Conservation (phyloP, 2,888 invertebrate species). For the Mesochorus sp. region DNA sequence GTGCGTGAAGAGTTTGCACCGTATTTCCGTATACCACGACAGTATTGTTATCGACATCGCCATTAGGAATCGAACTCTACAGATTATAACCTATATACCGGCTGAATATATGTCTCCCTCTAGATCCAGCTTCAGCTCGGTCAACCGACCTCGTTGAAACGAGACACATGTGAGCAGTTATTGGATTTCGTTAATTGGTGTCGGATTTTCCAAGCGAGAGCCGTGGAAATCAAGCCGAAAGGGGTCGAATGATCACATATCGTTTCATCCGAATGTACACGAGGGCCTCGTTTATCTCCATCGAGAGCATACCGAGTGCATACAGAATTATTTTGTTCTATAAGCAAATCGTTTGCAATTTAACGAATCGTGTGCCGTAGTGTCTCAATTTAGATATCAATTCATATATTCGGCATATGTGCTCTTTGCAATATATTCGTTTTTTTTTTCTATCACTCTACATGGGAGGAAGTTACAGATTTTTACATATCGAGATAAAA, state of each 20-base stretch:
- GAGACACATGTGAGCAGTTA: conserved; percentile 53
- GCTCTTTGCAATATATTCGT: background rate
- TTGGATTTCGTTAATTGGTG: conserved; percentile 62
- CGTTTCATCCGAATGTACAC: conserved; percentile 50
- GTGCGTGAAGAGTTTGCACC: conserved; percentile 41
- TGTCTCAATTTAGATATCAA: conserved; percentile 44
- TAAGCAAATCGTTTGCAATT: conserved; percentile 33
- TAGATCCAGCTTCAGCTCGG: conserved; percentile 29
- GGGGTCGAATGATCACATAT: conserved; percentile 45
- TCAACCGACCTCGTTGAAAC: conserved; percentile 53
- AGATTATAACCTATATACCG: conserved; percentile 1
- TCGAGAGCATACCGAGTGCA: conserved; percentile 9
- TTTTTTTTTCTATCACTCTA: background rate
- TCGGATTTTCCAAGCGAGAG: conserved; percentile 56
- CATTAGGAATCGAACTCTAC: conserved; percentile 41
- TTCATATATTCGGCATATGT: background rate
- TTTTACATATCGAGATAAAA: no score
- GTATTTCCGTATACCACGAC: conserved; percentile 11
- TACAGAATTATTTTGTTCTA: conserved; percentile 33
- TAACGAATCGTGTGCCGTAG: conserved; percentile 40
- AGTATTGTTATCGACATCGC: conserved; percentile 52
- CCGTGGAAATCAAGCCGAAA: conserved; percentile 59
- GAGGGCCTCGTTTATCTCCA: conserved; percentile 49
- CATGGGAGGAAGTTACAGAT: no score
- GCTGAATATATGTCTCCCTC: conserved; percentile 2